Evolutionary conservation across 2,113 vertebrate species (phyloP), one percentile per base, ranked within the genome.

Genomic region (Epinephelus lanceolatus): DNA sequence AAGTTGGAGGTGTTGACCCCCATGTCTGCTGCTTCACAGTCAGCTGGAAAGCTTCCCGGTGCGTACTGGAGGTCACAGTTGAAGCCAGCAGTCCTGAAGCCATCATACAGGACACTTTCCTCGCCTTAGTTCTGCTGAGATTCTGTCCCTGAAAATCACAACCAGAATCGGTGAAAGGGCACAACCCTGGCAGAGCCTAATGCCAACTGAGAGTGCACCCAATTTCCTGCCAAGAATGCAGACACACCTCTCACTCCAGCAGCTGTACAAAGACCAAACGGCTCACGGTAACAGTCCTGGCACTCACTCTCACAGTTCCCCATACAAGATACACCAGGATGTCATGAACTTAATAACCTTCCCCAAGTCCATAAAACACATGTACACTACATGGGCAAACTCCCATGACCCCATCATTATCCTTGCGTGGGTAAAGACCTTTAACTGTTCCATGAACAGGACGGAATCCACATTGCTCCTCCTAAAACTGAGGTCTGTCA

Each of bases 201-300:
- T 4, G 53, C 6, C 11, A 23, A 17, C 23, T 17, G 23, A 21
- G n/a, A 56, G 19, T 5, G 17, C 52, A 18, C 14, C 55, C 27
- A 49, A 71, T 6, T 30, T 30, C n/a, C 40, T 49, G 19, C 37
- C 42, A 45, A 30, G n/a, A 62, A 75, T 23, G 59, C 30, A 75
- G 72, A 53, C 60, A 57, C 52, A 33, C 74, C 74, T 49, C 25
- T 49, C 25, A 49, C 4, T 77, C 40, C 75, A 57, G 37, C 75
- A 57, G 37, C 15, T 57, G 23, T 56, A 30, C 62, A 52, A 37
- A 51, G 18, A 66, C 51, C 6, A 37, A 75, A 57, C 6, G 1
- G 37, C 23, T 14, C 17, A n/a, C 13, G 3, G 6, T 27, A 56
- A 59, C 23, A 60, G 11, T 11, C 10, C 10, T 5, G n/a, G 12